Evolutionary conservation across 2,113 vertebrate genomes (phyloP), one percentile per base, ranked within the genome.

Genomic region (Pedetes capensis): DNA sequence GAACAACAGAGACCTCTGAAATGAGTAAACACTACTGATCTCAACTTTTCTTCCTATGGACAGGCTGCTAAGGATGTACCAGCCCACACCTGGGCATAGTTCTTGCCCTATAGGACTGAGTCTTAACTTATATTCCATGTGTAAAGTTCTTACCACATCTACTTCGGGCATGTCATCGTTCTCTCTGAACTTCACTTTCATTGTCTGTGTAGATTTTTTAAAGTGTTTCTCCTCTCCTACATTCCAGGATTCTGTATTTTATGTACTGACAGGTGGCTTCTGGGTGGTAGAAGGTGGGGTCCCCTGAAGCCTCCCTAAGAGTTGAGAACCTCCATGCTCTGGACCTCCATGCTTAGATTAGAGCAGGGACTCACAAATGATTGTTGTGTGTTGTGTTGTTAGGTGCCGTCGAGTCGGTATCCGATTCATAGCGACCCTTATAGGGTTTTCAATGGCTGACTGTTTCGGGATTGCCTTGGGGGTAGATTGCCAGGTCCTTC

Each of bases 201-300:
- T 75, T 8, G 5, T 55, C 61, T 37, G 13, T 20, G 25, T 51
- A 64, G 72, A 37, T 82, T 91, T 86, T 79, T 51, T 7, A 84
- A 81, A 86, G n/a, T n/a, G n/a, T n/a, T n/a, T n/a, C n/a, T n/a
- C n/a, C n/a, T n/a, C n/a, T 79, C 55, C 42, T 71, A 6, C 7
- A 16, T 59, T 74, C 49, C 55, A 68, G 79, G 53, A 91, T 66
- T 96, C 87, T 91, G 3, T 93, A 49, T 84, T 95, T 92, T 88
- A 91, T 68, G 39, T 68, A 42, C 32, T 80, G 79, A 80, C 10
- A 69, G 6, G 55, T 82, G 29, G 49, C 34, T 55, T 23, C 57
- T 25, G 42, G n/a, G 53, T 75, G 75, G 27, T 25, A 9, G 42
- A 90, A 55, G 34, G 2, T 71, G 29, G 68, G 34, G 57, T 0